Evolutionary conservation across 2,113 vertebrate genomes (phyloP), one percentile per base, ranked within the genome.

Genomic region (Corythoichthys haematopterus): DNA sequence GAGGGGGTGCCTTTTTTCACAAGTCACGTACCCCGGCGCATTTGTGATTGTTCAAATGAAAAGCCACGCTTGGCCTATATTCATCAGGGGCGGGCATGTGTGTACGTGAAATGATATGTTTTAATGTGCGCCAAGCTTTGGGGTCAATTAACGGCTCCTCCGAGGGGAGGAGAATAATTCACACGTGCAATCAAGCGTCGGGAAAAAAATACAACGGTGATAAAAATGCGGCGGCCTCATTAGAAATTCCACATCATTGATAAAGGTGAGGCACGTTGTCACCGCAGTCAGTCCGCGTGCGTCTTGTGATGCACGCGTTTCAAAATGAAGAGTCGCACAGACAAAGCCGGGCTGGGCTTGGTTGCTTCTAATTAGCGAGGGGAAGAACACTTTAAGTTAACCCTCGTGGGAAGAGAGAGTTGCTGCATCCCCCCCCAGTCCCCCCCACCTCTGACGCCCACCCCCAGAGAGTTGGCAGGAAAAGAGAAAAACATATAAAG

Each of bases 121-220:
- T 77, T 80, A 78, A 85, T 85, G 80, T 82, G 74, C 68, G 59
- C 59, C 46, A 75, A 72, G 77, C 82, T 84, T 81, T 80, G 78
- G 71, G 85, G 86, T 88, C 84, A 88, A 87, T 88, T 88, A 87
- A 83, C 28, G 75, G 80, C 74, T 74, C 83, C 84, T 81, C 58
- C 70, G 83, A 78, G 80, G 76, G 59, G 75, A 20, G 35, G 64
- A 53, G 81, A 84, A 83, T 81, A 77, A 86, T 71, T 81, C 82
- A 82, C 73, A 77, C 4, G 72, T 64, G 75, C 77, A 83, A 84
- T 84, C 75, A 84, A 71, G 58, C 74, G 33, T 28, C 28, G 11
- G 33, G 12, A 33, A 2, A 12, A 12, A 2, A 14, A 36, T 57
- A 57, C 55, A 36, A 57, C 28, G 33, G 12, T 15, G 33, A 57